These are phyloP conservation scores for Epistrophe eligans DNA, from an alignment of 2,888 invertebrate genomes.

Conservation along the genomic window DNA sequence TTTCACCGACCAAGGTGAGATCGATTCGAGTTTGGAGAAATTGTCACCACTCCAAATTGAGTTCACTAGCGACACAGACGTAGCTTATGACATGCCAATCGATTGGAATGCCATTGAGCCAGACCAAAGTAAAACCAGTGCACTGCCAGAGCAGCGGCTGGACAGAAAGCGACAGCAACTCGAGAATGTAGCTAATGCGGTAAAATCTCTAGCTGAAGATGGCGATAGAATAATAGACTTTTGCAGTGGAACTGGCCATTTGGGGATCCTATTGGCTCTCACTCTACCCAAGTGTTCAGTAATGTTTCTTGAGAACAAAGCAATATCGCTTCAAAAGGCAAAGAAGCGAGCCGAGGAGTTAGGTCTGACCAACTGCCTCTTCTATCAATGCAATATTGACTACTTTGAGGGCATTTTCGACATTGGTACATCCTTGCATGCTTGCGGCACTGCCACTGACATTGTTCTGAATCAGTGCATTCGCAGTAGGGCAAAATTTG, in stretches of 20 bases:
- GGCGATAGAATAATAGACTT: slow-evolving; percentile 94
- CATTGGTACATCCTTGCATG: slow-evolving; percentile 95
- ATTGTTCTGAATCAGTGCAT: slow-evolving; percentile 94
- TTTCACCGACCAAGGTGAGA: slow-evolving; percentile 91
- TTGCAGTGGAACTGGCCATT: slow-evolving; percentile 96
- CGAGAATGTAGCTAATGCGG: slow-evolving; percentile 92
- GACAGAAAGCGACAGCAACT: slow-evolving; percentile 93
- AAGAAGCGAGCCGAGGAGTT: slow-evolving; percentile 88
- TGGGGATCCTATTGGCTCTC: slow-evolving; percentile 93
- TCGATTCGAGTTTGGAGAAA: slow-evolving; percentile 85
- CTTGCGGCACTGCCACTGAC: slow-evolving; percentile 97
- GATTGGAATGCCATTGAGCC: slow-evolving; percentile 90
- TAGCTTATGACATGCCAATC: slow-evolving; percentile 82
- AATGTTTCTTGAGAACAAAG: slow-evolving; percentile 95
- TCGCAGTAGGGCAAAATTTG: slow-evolving; percentile 90
- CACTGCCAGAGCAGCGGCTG: slow-evolving; percentile 90
- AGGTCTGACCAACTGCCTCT: slow-evolving; percentile 89
- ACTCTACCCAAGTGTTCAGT: slow-evolving; percentile 91
- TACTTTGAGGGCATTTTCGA: slow-evolving; percentile 93
- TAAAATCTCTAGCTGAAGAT: slow-evolving; percentile 88
- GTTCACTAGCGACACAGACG: slow-evolving; percentile 79
- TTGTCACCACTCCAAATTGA: slow-evolving; percentile 79
- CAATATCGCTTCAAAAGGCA: slow-evolving; percentile 92
- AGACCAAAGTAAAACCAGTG: slow-evolving; percentile 90
- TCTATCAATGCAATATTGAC: slow-evolving; percentile 95